A percentile compares a stretch with the other conserved stretches of the same genome.
Conservation (phyloP, 2,113 vertebrate species). For the Heloderma charlesbogerti region DNA sequence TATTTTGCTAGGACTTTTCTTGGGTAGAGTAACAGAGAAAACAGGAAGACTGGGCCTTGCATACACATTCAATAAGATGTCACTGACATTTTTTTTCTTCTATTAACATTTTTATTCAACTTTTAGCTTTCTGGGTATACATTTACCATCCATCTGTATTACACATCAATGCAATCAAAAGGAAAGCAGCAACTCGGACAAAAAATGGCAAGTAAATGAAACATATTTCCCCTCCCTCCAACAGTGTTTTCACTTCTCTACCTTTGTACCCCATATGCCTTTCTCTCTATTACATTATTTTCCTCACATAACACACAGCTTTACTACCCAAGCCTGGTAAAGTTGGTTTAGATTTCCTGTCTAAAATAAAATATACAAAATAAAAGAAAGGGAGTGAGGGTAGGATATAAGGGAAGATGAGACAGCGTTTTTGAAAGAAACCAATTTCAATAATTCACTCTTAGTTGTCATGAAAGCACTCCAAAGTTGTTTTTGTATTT, state of each 20-base stretch:
- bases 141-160: slow-evolving; percentile 15
- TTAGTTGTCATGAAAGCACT: not conserved
- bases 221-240: not conserved
- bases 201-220: not conserved
- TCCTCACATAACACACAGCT: not conserved
- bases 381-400: not conserved
- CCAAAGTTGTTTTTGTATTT: not conserved
- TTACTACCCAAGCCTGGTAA: not conserved
- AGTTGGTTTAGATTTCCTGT: not conserved
- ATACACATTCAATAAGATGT: not conserved
- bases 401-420: not conserved
- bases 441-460: not conserved
- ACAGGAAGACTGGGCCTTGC: not conserved
- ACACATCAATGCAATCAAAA: slow-evolving; percentile 4
- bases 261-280: not conserved
- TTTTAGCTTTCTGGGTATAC: slow-evolving; percentile 4
- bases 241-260: not conserved
- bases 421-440: not conserved
- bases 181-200: not conserved
- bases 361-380: not conserved
- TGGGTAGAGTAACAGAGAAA: not conserved
- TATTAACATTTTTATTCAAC: slow-evolving; percentile 22
- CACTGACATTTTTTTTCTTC: not conserved
- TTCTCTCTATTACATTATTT: not conserved
- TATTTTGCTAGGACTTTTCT: not conserved